Evolutionary conservation across 2,888 invertebrate species (phyloP), one percentile per base, ranked within the genome.

Genomic region (Neoaliturus tenellus): DNA sequence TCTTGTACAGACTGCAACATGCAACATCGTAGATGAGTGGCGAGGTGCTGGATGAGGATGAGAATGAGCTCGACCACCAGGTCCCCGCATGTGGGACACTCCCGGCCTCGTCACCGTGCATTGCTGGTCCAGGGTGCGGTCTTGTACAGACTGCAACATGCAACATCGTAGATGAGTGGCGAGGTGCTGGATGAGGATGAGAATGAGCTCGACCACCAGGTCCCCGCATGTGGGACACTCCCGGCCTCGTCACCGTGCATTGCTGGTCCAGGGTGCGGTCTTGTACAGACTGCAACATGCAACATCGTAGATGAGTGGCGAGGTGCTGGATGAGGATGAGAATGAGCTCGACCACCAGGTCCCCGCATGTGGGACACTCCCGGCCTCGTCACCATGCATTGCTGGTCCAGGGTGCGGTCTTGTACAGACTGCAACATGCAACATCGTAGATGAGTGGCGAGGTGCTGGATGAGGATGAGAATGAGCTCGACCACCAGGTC

Each of bases 81-180:
- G 97, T 97, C 23, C 95, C 95, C 0, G 98, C 98, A 80, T 95
- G 89, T 96, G 95, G 0, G 98, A 97, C 20, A 97, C 94, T 0
- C 99, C 99, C 0, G 99, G 99, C 81, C 99, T 92, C 0, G 98
- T 97, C 25, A 99, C 99, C 0, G 99, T 99, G 90, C 99, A 99
- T 90, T 99, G 99, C 90, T 99, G 98, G 91, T 99, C 99, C 85
- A 99, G 90, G 0, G 99, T 98, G 81, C 99, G 94, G 90, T 98
- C 98, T 88, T 93, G 94, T 81, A 96, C 92, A 0, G 98, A 98
- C 98, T 98, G 90, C 0, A 92, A 91, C n/a, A n/a, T n/a, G n/a
- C n/a, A n/a, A n/a, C n/a, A n/a, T n/a, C n/a, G n/a, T n/a, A n/a
- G n/a, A n/a, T n/a, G n/a, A n/a, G n/a, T n/a, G n/a, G n/a, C n/a